A percentile compares a stretch with the other conserved stretches of the same genome.
Evolutionary conservation across 1,140 invertebrate genomes (phyloP).

Genomic region (Drosophila ficusphila): DNA sequence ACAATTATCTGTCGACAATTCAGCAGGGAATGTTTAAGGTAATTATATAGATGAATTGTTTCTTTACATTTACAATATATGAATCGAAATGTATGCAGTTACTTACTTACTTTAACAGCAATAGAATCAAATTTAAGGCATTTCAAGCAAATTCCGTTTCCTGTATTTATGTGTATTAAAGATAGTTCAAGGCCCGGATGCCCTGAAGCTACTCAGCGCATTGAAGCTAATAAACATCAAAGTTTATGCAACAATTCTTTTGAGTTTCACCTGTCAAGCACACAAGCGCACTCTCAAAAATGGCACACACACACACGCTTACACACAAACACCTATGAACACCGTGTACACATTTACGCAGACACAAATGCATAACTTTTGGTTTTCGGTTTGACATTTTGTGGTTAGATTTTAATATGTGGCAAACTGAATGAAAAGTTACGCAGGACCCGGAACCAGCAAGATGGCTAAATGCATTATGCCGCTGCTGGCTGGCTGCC

Average conservation of each 20-base stretch:
- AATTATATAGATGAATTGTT: no score
- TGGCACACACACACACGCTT: slow-evolving; percentile 4
- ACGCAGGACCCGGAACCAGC: slow-evolving; percentile 36
- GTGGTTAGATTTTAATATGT: slow-evolving; percentile 79
- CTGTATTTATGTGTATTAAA: background rate
- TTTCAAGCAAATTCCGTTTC: background rate
- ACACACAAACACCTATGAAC: background rate
- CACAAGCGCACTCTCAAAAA: slow-evolving; percentile 9
- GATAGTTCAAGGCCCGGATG: background rate
- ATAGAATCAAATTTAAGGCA: no score
- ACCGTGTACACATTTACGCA: background rate
- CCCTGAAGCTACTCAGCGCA: background rate
- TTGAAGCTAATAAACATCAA: slow-evolving; percentile 34
- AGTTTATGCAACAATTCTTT: slow-evolving; percentile 50
- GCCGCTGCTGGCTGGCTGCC: slow-evolving; percentile 35
- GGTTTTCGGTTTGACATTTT: slow-evolving; percentile 79
- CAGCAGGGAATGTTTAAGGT: no score
- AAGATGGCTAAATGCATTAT: slow-evolving; percentile 63
- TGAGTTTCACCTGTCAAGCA: slow-evolving; percentile 37
- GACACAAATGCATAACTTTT: slow-evolving; percentile 73
- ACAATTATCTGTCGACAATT: no score
- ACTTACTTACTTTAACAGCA: no score
- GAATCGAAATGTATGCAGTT: no score
- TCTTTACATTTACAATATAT: no score
- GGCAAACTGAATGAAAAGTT: slow-evolving; percentile 72